Evolutionary conservation across 2,113 vertebrate species (phyloP).

Genomic region (Ophthalmolycus amberensis): DNA sequence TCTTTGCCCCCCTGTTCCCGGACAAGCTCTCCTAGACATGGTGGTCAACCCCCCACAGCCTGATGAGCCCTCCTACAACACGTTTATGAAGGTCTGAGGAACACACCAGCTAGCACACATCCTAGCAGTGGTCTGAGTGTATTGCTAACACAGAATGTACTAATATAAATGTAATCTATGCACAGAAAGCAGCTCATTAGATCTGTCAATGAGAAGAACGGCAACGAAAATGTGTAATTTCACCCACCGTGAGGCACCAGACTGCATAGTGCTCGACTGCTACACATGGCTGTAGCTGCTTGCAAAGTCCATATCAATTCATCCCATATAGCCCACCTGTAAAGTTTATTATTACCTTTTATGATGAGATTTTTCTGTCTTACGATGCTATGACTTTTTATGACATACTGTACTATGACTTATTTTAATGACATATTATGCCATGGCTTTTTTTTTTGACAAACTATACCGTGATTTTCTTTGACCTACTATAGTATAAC

Average conservation of each 20-base stretch:
- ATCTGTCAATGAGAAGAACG: too few relatives aligned
- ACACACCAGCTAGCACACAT: not conserved
- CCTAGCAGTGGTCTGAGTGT: not conserved
- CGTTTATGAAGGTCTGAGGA: slow-evolving; percentile 84
- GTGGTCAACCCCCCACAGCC: slow-evolving; percentile 86
- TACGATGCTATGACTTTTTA: not conserved
- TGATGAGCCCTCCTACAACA: slow-evolving; percentile 86
- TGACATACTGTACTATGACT: not conserved
- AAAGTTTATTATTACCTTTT: too few relatives aligned
- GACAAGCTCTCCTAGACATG: slow-evolving; percentile 87
- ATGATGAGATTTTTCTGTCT: too few relatives aligned
- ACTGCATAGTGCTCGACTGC: too few relatives aligned
- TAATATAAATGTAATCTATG: slow-evolving; percentile 30
- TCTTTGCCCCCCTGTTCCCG: slow-evolving; percentile 88
- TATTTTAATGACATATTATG: not conserved
- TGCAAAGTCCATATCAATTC: too few relatives aligned
- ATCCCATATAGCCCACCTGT: too few relatives aligned
- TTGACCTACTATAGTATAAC: too few relatives aligned
- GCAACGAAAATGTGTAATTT: too few relatives aligned
- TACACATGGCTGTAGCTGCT: too few relatives aligned
- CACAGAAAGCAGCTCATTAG: not conserved
- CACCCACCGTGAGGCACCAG: too few relatives aligned
- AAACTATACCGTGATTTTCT: not conserved
- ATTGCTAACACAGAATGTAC: slow-evolving; percentile 24
- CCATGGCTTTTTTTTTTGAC: not conserved